phyloP scores from a whole-genome alignment of 2,797 vertebrate genomes.

The Neosilurus mollespiculum region DNA sequence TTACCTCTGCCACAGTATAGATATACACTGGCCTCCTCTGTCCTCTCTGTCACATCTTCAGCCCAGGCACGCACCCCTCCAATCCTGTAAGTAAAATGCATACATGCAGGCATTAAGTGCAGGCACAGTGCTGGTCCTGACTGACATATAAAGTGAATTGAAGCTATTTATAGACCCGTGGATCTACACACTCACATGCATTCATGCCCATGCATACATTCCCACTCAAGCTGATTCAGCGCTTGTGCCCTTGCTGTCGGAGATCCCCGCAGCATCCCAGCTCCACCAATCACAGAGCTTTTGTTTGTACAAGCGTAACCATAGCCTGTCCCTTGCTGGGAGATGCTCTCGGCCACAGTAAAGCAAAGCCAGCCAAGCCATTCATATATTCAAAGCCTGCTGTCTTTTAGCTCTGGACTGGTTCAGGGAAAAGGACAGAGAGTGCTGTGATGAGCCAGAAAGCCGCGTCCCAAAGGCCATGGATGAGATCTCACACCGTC shows the following conservation, averaged over 20 bases:
- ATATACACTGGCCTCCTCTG: too few species aligned
- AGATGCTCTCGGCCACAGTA: neutral
- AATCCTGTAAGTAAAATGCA: too few species aligned
- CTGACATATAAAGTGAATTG: too few species aligned
- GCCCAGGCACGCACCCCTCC: too few species aligned
- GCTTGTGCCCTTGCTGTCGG: conserved; percentile 47
- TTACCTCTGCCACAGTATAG: too few species aligned
- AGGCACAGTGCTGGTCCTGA: too few species aligned
- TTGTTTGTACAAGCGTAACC: neutral
- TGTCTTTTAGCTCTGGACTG: conserved; percentile 6
- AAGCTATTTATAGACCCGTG: too few species aligned
- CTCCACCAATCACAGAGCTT: conserved; percentile 32
- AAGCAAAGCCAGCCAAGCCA: conserved; percentile 29
- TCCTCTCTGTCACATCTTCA: too few species aligned
- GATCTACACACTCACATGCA: too few species aligned
- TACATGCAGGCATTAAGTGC: too few species aligned
- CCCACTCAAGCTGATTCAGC: conserved; percentile 22
- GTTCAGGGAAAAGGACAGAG: conserved; percentile 17
- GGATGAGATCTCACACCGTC: conserved; percentile 17
- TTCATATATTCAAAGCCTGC: conserved; percentile 8
- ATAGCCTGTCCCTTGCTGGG: conserved; percentile 5
- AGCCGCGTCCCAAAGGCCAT: neutral
- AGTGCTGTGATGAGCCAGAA: conserved; percentile 6
- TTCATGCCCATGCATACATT: too few species aligned
- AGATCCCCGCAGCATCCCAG: conserved; percentile 22